These are phyloP conservation scores for Discoglossus pictus DNA, from an alignment of 2,797 vertebrate genomes.

Conservation along the genomic window DNA sequence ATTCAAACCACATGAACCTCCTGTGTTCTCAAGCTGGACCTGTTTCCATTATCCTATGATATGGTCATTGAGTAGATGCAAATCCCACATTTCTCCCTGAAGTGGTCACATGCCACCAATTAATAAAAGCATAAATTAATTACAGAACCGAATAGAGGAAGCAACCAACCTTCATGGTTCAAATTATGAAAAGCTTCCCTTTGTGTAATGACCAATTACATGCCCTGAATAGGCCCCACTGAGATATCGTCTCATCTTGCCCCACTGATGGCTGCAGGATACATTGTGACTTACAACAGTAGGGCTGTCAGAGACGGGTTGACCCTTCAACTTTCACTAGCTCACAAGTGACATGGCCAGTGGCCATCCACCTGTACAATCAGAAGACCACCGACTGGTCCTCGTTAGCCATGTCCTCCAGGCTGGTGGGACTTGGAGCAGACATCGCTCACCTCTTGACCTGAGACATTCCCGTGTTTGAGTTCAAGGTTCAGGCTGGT, in stretches of 20 bases:
- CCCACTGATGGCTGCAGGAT: not conserved
- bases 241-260: constrained; percentile 19
- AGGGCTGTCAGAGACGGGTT: constrained; percentile 53
- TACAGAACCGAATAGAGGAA: constrained; percentile 28
- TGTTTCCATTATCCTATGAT: constrained; percentile 32
- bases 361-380: constrained; percentile 65
- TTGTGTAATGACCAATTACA: constrained; percentile 46
- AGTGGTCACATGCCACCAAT: constrained; percentile 50
- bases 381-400: constrained; percentile 62
- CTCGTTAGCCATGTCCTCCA: constrained; percentile 72
- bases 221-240: constrained; percentile 27
- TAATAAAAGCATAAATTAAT: constrained; percentile 44
- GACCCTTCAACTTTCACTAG: constrained; percentile 63
- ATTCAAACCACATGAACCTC: not conserved
- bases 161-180: constrained; percentile 29
- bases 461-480: constrained; percentile 60
- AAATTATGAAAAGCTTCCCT: constrained; percentile 49
- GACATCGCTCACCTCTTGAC: constrained; percentile 69
- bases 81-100: constrained; percentile 32
- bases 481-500: constrained; percentile 69
- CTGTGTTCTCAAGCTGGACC: not conserved
- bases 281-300: constrained; percentile 42
- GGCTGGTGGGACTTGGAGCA: constrained; percentile 50
- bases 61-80: constrained; percentile 23
- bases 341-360: constrained; percentile 51